Percentiles rank a stretch among this genome's conserved stretches.
phyloP scores from a whole-genome alignment of 1,140 invertebrate genomes.

The Eurosta solidaginis region DNA sequence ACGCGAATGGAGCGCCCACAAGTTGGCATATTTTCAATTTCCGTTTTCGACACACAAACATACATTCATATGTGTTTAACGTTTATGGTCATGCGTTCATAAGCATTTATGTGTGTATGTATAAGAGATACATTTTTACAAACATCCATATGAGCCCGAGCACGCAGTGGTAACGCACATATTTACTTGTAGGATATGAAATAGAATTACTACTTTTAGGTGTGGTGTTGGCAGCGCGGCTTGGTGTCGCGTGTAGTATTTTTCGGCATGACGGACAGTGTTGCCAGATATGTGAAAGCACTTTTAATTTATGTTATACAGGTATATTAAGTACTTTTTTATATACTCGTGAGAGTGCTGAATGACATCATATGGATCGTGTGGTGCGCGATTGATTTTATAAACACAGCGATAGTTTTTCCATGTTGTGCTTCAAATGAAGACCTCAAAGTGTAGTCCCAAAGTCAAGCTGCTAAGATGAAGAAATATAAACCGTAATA shows the following conservation, averaged over 20 bases:
- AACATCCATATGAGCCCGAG: not conserved
- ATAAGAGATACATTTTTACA: not conserved
- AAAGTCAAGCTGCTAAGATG: no score
- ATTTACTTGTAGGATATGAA: not conserved
- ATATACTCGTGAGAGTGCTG: no score
- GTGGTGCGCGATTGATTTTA: no score
- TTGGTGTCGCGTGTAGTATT: not conserved
- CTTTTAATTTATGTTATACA: not conserved
- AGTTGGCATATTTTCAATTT: constrained; percentile 61
- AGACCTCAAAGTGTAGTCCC: no score
- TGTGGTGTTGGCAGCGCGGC: not conserved
- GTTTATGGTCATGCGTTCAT: not conserved
- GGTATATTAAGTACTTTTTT: no score
- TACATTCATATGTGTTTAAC: not conserved
- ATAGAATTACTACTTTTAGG: not conserved
- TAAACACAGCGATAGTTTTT: no score
- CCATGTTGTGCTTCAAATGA: no score
- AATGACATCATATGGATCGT: no score
- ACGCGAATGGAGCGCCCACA: constrained; percentile 48
- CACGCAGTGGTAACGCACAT: not conserved
- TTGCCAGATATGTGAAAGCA: not conserved
- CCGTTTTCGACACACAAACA: constrained; percentile 50
- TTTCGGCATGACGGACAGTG: not conserved
- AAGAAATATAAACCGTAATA: no score
- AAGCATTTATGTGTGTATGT: not conserved